These are phyloP conservation scores for Ochropacha duplaris DNA, from an alignment of 2,888 invertebrate genomes.

Conservation along the genomic window DNA sequence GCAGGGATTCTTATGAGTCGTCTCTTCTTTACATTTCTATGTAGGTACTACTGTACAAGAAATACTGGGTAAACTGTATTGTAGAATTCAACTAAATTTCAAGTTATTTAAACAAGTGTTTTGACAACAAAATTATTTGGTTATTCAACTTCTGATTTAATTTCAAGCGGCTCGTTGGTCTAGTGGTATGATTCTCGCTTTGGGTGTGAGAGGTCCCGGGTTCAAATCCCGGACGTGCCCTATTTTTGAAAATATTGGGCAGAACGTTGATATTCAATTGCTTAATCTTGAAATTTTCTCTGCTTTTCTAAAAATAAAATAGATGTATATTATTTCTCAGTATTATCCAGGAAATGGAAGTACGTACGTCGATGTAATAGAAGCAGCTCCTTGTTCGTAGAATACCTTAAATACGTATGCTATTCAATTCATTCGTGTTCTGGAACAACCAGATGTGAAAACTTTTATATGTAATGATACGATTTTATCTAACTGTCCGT, in stretches of 20 bases:
- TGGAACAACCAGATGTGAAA: conserved; percentile 28
- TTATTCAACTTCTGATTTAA: not conserved
- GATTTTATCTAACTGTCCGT: not conserved
- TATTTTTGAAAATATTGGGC: not conserved
- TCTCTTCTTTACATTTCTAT: conserved; percentile 26
- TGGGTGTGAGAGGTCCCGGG: conserved; percentile 80
- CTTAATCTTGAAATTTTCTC: too few relatives aligned
- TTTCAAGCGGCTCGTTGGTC: conserved; percentile 69
- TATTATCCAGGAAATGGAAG: not conserved
- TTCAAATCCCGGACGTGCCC: conserved; percentile 62
- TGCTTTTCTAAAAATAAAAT: not conserved
- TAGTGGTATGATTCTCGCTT: conserved; percentile 81
- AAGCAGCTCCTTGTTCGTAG: conserved; percentile 4
- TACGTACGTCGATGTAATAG: conserved; percentile 7
- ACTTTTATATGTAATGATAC: conserved; percentile 26
- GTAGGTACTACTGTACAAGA: conserved; percentile 24
- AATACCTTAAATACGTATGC: conserved; percentile 9
- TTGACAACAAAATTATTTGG: not conserved
- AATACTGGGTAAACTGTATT: not conserved
- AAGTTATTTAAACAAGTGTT: conserved; percentile 3
- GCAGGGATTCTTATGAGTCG: conserved; percentile 16
- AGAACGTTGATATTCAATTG: too few relatives aligned
- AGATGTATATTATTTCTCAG: too few relatives aligned
- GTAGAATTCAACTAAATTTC: too few relatives aligned
- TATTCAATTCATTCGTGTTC: conserved; percentile 50